phyloP scores from a whole-genome alignment of 2,113 vertebrate genomes.

The Ciconia maguari region DNA sequence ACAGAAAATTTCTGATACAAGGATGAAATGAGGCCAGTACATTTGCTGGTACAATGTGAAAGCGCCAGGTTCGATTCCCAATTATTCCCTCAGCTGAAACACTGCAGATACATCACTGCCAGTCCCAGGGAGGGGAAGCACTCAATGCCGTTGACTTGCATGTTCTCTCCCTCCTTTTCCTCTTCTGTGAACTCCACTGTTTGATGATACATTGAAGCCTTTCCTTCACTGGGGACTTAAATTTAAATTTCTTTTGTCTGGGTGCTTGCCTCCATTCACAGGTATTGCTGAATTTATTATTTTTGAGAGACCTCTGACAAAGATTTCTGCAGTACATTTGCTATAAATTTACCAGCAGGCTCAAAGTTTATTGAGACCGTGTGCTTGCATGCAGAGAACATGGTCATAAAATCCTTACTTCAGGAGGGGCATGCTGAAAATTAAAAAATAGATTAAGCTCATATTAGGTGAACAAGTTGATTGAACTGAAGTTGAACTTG shows the following conservation, averaged over 20 bases:
- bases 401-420: neutral
- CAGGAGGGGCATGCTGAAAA: neutral
- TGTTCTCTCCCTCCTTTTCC: neutral
- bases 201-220: neutral
- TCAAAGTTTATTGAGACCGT: neutral
- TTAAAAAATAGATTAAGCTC: neutral
- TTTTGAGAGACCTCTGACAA: neutral
- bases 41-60: neutral
- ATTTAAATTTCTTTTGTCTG: neutral
- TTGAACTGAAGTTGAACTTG: neutral
- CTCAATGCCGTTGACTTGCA: neutral
- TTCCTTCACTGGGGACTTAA: neutral
- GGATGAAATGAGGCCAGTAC: neutral
- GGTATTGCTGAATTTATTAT: neutral
- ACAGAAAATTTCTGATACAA: neutral
- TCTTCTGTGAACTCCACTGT: neutral
- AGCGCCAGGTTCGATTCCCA: neutral
- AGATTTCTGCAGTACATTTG: neutral
- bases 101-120: neutral
- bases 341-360: neutral
- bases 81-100: neutral
- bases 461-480: neutral
- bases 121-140: neutral
- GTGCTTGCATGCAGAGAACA: constrained; percentile 22
- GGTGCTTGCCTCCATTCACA: neutral